Percentiles rank a stretch among this genome's conserved stretches.
These are phyloP conservation scores for Leptogaster cylindrica DNA, from an alignment of 2,888 invertebrate genomes.

Conservation along the genomic window DNA sequence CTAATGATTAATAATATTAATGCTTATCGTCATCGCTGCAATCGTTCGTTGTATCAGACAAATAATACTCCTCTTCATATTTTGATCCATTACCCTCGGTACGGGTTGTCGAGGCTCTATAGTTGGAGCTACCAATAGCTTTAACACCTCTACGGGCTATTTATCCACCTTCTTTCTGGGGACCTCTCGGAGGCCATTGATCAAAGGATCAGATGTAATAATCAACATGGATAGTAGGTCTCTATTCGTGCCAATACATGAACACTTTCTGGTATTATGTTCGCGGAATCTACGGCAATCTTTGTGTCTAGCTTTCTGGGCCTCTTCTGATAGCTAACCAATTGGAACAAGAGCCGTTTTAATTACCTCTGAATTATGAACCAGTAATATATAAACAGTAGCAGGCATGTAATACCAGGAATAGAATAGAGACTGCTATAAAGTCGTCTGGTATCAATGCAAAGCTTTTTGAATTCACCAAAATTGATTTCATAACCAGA, in stretches of 20 bases:
- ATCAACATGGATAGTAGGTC: not conserved
- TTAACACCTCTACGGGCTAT: not conserved
- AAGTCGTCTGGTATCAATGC: not conserved
- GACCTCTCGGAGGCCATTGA: not conserved
- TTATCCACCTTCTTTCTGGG: not conserved
- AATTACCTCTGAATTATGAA: conserved; percentile 30
- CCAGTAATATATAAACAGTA: not conserved
- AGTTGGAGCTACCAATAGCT: not conserved
- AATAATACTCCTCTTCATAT: too few relatives aligned
- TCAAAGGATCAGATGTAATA: not conserved
- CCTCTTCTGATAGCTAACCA: conserved; percentile 13
- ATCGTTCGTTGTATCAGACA: too few relatives aligned
- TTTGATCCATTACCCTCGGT: too few relatives aligned
- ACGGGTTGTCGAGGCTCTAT: too few relatives aligned
- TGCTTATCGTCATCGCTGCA: too few relatives aligned
- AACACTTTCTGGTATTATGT: not conserved
- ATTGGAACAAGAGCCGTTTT: not conserved
- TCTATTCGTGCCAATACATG: not conserved
- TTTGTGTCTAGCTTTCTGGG: not conserved
- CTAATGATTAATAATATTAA: too few relatives aligned
- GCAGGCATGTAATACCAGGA: not conserved
- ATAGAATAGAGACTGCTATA: conserved; percentile 42
- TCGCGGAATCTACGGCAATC: conserved; percentile 8
- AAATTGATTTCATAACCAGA: conserved; percentile 21
- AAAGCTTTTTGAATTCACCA: conserved; percentile 3